Evolutionary conservation across 2,888 invertebrate genomes (phyloP).

Genomic region (Ypsolopha scabrella): DNA sequence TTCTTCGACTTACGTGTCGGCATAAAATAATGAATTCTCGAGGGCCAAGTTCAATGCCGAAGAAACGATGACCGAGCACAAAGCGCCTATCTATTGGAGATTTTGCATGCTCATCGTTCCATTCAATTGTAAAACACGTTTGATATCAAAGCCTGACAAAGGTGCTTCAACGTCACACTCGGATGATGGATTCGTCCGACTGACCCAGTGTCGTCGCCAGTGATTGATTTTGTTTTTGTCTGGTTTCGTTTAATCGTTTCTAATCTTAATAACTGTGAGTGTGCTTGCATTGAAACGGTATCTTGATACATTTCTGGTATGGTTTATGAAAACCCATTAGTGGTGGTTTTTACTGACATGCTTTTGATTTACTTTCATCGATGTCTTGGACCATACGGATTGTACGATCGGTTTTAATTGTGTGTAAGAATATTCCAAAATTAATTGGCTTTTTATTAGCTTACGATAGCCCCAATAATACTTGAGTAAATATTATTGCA

Average conservation of each 20-base stretch:
- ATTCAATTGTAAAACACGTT: slow-evolving; percentile 3
- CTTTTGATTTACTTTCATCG: neutral
- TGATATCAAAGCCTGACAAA: neutral
- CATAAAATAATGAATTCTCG: too few relatives aligned
- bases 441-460: neutral
- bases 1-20: too few relatives aligned
- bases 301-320: too few relatives aligned
- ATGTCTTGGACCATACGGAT: neutral
- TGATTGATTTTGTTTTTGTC: too few relatives aligned
- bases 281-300: too few relatives aligned
- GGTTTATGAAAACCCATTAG: too few relatives aligned
- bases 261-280: too few relatives aligned
- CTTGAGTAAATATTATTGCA: neutral
- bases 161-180: too few relatives aligned
- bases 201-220: too few relatives aligned
- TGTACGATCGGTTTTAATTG: neutral
- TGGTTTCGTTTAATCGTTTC: too few relatives aligned
- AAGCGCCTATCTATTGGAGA: slow-evolving; percentile 10
- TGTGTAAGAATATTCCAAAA: neutral
- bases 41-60: slow-evolving; percentile 39
- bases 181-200: too few relatives aligned
- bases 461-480: neutral
- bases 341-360: neutral
- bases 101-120: slow-evolving; percentile 1
- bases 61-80: slow-evolving; percentile 34